Evolutionary conservation across 2,113 vertebrate species (phyloP).

Genomic region (Callaeas wilsoni): DNA sequence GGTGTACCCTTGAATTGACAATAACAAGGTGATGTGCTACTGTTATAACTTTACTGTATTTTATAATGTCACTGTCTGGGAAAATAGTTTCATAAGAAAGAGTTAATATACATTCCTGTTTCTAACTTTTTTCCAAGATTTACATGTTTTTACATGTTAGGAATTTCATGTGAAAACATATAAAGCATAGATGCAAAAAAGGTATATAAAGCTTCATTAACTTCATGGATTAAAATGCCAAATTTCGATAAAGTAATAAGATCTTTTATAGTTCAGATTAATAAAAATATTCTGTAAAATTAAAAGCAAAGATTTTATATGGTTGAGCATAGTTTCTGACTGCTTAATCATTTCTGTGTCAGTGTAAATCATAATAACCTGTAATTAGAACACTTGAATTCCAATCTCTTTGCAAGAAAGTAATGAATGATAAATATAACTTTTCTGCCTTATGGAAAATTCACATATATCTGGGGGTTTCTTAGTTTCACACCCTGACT

Average conservation of each 20-base stretch:
- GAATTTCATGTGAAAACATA: neutral
- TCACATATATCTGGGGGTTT: fast-evolving
- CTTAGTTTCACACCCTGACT: neutral
- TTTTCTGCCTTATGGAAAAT: neutral
- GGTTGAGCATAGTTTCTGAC: neutral
- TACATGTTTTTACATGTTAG: neutral
- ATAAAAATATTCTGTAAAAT: neutral
- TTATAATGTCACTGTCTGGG: neutral
- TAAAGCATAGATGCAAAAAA: neutral
- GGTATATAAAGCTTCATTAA: neutral
- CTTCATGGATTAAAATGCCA: neutral
- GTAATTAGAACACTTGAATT: neutral
- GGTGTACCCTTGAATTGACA: neutral
- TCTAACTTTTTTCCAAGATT: neutral
- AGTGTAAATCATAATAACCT: neutral
- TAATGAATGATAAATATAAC: neutral
- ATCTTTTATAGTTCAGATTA: neutral
- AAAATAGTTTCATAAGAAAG: neutral
- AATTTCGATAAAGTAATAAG: neutral
- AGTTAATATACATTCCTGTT: neutral
- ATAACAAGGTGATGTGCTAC: neutral
- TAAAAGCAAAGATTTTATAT: neutral
- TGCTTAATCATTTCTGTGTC: neutral
- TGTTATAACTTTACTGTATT: neutral
- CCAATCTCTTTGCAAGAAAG: neutral